Percentiles rank a stretch among this genome's conserved stretches.
Conservation (phyloP, 2,888 invertebrate species). For the Anodontia alba region DNA sequence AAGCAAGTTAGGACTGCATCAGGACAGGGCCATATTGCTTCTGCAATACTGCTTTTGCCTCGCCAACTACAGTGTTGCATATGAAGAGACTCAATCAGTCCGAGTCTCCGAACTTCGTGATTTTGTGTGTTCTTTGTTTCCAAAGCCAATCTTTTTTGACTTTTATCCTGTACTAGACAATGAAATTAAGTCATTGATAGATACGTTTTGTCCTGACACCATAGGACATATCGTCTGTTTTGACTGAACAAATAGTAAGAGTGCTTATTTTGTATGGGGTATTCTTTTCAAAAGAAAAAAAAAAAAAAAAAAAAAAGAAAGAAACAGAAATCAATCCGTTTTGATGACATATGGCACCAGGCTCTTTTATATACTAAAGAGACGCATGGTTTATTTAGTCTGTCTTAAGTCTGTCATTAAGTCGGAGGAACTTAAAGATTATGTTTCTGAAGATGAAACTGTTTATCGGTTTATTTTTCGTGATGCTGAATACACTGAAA, state of each 20-base stretch:
- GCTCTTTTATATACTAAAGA: constrained; percentile 26
- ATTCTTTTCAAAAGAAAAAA: background rate
- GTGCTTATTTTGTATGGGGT: constrained; percentile 24
- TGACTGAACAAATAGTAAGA: constrained; percentile 25
- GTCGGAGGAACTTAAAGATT: background rate
- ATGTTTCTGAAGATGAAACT: constrained; percentile 1
- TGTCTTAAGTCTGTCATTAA: background rate
- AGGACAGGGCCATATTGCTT: constrained; percentile 15
- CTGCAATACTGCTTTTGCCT: no score
- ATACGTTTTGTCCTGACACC: constrained; percentile 24
- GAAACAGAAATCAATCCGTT: no score
- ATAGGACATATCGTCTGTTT: constrained; percentile 22
- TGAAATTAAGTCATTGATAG: constrained; percentile 22
- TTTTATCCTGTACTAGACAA: no score
- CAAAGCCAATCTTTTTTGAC: no score
- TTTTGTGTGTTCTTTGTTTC: no score
- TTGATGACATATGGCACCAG: constrained; percentile 22
- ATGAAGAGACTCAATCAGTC: no score
- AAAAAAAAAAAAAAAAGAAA: no score
- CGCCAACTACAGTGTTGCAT: no score
- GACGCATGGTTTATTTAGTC: constrained; percentile 23
- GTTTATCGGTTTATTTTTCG: constrained; percentile 22
- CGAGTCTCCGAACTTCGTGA: no score
- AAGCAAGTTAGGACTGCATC: constrained; percentile 3
- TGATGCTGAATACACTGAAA: constrained; percentile 22